A percentile compares a stretch with the other conserved stretches of the same genome.
These are phyloP conservation scores for Pteropus rufus DNA, from an alignment of 2,797 vertebrate species.

Conservation along the genomic window DNA sequence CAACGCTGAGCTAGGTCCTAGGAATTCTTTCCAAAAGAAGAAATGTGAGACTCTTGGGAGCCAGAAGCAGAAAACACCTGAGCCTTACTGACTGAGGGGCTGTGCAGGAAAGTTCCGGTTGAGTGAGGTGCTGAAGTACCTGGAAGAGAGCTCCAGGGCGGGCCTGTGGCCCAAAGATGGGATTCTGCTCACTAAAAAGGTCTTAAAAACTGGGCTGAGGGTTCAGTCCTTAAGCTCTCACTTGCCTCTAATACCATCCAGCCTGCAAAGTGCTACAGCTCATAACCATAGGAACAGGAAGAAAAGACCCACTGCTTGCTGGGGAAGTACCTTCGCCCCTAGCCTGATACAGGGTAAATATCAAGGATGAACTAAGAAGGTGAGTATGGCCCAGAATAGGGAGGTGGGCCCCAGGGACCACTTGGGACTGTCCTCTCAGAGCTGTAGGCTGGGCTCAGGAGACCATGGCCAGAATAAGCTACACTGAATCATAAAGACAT, in stretches of 20 bases:
- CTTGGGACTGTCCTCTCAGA: background rate
- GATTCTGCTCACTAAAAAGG: background rate
- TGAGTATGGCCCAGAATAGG: background rate
- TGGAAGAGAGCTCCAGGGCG: background rate
- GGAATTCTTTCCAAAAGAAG: constrained; percentile 22
- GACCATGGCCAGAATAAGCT: constrained; percentile 16
- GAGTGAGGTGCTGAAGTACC: background rate
- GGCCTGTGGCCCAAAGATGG: background rate
- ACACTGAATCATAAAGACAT: constrained; percentile 41
- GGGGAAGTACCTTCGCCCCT: background rate
- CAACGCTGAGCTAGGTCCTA: background rate
- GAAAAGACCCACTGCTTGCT: background rate
- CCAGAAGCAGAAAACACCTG: background rate
- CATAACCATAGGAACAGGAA: background rate
- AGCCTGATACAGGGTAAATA: background rate
- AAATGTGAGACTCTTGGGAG: background rate
- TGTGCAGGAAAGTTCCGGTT: background rate
- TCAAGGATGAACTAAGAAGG: background rate
- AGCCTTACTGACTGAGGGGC: background rate
- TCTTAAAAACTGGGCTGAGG: background rate
- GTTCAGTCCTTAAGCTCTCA: background rate
- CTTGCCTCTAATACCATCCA: background rate
- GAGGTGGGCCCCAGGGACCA: background rate
- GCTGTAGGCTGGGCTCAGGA: background rate
- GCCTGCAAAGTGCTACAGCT: background rate